phyloP scores from a whole-genome alignment of 2,888 invertebrate genomes.

The Serrognathus titanus region DNA sequence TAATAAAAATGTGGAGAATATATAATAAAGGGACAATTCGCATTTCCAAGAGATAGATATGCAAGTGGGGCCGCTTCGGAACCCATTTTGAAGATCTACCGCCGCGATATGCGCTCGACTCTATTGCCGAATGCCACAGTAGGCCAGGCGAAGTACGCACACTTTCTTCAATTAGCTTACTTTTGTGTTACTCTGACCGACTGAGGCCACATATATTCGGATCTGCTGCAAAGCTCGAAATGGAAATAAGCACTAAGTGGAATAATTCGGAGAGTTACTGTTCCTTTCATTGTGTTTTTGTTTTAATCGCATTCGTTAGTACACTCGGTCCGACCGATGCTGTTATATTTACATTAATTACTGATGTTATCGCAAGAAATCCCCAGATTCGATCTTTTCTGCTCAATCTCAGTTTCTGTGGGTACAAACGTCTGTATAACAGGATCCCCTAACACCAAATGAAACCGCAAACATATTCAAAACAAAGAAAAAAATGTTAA shows the following conservation, averaged over 20 bases:
- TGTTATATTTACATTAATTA: too few species aligned
- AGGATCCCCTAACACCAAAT: too few species aligned
- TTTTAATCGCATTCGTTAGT: neutral
- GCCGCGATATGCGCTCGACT: constrained; percentile 28
- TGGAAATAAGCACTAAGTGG: constrained; percentile 20
- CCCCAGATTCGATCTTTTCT: too few species aligned
- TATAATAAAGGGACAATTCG: constrained; percentile 35
- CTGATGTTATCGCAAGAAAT: too few species aligned
- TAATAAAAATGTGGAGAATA: constrained; percentile 36
- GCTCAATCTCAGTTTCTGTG: too few species aligned
- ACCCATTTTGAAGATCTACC: constrained; percentile 35
- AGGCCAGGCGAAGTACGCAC: neutral
- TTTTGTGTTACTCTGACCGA: constrained; percentile 7
- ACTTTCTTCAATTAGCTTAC: neutral
- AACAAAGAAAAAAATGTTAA: too few species aligned
- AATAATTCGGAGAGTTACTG: neutral
- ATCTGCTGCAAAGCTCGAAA: constrained; percentile 25
- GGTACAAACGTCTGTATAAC: too few species aligned
- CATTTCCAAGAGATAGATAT: constrained; percentile 33
- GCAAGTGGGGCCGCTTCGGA: constrained; percentile 32
- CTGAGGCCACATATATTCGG: constrained; percentile 20
- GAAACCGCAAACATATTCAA: too few species aligned
- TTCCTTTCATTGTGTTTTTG: neutral
- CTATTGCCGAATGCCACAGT: neutral
- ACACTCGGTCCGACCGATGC: too few species aligned